Base-by-base conservation (phyloP, 1,140 invertebrate species). In the Neodiprion fabricii region DNA sequence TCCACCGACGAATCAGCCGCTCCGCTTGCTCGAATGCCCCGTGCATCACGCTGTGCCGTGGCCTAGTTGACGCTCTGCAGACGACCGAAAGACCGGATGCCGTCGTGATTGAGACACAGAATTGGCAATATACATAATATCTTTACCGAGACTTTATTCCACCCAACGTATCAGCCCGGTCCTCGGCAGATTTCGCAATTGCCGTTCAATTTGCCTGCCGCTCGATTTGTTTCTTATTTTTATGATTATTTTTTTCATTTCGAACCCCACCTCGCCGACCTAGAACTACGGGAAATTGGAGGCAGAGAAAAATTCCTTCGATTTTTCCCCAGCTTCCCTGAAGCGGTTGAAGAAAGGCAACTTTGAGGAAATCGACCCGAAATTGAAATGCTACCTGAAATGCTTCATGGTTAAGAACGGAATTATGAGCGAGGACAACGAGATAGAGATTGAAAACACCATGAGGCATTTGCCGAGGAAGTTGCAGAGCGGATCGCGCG, bases 371-470 rank as follows among this genome's bases (percentile, higher is more conserved):
- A 74, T 79, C 28, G 82, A 86, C 72, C 71, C 40, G 1, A 82
- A 80, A 74, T 75, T 85, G 40, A 87, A 87, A 49, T 87, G 85
- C 72, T 87, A 87, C 67, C 48, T 87, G 3, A 77, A 75, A 70
- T 87, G 85, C 50, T 81, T 85, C n/a, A 79, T 87, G 81, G 48
- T 71, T 11, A 85, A 80, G 72, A 79, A 79, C 71, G 81, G 83
- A 53, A 81, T 86, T 67, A 76, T 86, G 50, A 75, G 82, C 47
- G 67, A 76, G 14, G 69, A 83, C 17, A 79, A 79, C 65, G 74
- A 82, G 65, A 67, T 86, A 10, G 79, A 86, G 67, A 47, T 87
- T 67, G 80, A 82, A 61, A 82, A 76, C 49, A 78, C 78, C 0
- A 11, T 86, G 9, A 80, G 81, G 67, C 75, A 84, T 77, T 23